phyloP scores from a whole-genome alignment of 92 coral and sea anemone species.

The Phenganax stokvisi region DNA sequence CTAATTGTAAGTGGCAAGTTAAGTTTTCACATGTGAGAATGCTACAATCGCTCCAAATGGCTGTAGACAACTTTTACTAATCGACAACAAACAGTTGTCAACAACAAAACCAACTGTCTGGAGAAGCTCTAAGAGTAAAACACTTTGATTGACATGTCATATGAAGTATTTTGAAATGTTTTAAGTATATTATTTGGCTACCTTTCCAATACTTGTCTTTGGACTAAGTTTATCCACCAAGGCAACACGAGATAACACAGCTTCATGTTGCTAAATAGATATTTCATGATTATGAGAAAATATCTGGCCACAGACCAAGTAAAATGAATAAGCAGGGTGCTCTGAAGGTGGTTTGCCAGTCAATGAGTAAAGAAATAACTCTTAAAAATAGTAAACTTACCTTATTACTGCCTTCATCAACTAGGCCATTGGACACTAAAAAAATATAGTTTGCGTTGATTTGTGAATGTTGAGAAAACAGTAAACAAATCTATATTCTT shows the following conservation, averaged over 20 bases:
- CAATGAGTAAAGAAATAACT: background rate
- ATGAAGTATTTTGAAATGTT: background rate
- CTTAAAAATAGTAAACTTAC: background rate
- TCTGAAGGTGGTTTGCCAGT: background rate
- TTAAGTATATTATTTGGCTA: background rate
- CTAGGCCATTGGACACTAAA: background rate
- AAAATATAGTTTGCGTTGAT: background rate
- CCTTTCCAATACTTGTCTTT: slow-evolving; percentile 46
- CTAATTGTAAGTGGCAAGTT: too few species aligned
- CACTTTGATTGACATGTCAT: background rate
- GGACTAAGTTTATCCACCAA: slow-evolving; percentile 72
- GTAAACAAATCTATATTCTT: too few species aligned
- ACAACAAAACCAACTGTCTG: background rate
- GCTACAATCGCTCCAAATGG: too few species aligned
- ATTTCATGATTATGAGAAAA: too few species aligned
- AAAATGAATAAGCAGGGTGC: too few species aligned
- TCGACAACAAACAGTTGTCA: too few species aligned
- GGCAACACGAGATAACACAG: slow-evolving; percentile 70
- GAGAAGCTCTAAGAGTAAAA: background rate
- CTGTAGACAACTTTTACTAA: too few species aligned
- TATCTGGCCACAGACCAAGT: too few species aligned
- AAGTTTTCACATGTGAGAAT: too few species aligned
- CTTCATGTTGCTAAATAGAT: slow-evolving; percentile 47
- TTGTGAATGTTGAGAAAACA: too few species aligned
- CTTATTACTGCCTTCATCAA: slow-evolving; percentile 6